Evolutionary conservation across 2,797 vertebrate genomes (phyloP).

Genomic region (Poecilia wingei): DNA sequence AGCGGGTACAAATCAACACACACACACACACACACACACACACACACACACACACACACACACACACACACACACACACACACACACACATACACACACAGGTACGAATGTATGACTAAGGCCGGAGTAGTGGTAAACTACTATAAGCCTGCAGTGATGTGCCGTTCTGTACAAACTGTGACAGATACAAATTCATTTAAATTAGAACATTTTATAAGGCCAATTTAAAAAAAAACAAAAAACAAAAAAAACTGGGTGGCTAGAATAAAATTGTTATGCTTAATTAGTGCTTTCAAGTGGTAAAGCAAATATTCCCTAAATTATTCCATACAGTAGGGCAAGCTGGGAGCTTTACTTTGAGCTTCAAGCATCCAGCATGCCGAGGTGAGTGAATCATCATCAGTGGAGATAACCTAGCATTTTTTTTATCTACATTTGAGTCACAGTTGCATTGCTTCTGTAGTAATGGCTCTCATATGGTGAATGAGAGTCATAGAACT

Average conservation of each 20-base stretch:
- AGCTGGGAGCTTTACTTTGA: not conserved
- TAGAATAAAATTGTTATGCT: too few species aligned
- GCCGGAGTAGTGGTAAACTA: slow-evolving; percentile 25
- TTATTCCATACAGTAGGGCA: not conserved
- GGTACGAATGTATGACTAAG: not conserved
- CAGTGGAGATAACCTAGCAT: not conserved
- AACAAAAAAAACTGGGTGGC: too few species aligned
- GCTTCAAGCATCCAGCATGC: not conserved
- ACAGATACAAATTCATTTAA: not conserved
- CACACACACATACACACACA: not conserved
- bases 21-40: not conserved
- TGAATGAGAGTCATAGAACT: not conserved
- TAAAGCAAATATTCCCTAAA: not conserved
- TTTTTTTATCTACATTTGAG: not conserved
- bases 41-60: not conserved
- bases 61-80: not conserved
- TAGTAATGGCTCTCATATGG: not conserved
- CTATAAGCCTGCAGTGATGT: slow-evolving; percentile 16
- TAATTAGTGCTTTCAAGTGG: not conserved
- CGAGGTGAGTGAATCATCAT: not conserved
- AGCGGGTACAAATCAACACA: slow-evolving; percentile 4
- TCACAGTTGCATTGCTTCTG: not conserved
- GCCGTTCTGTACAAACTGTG: slow-evolving; percentile 13
- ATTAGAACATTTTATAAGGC: not conserved
- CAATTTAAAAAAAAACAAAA: not conserved